Percentiles rank a stretch among this genome's conserved stretches.
These are phyloP conservation scores for Drosophila obscura DNA, from an alignment of 1,140 invertebrate genomes.

Conservation along the genomic window DNA sequence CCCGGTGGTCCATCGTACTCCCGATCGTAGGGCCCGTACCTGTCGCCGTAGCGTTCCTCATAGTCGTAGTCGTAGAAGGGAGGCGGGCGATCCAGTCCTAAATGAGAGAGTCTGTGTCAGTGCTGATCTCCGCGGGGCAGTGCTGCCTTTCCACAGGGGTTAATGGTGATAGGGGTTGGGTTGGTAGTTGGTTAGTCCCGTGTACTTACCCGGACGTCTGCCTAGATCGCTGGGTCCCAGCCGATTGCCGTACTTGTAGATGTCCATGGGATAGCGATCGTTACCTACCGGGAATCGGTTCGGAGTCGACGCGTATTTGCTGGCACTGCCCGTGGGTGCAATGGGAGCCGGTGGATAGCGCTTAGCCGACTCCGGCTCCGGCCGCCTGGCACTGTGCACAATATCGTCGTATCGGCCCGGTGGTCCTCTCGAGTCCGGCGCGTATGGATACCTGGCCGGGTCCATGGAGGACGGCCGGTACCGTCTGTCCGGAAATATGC, in stretches of 20 bases:
- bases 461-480: slow-evolving; percentile 76
- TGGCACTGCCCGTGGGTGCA: slow-evolving; percentile 69
- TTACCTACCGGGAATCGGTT: slow-evolving; percentile 83
- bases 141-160: slow-evolving; percentile 14
- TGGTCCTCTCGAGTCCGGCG: slow-evolving; percentile 56
- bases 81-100: slow-evolving; percentile 78
- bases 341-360: slow-evolving; percentile 77
- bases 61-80: slow-evolving; percentile 80
- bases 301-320: slow-evolving; percentile 76
- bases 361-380: slow-evolving; percentile 79
- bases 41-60: slow-evolving; percentile 75
- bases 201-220: slow-evolving; percentile 75
- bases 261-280: slow-evolving; percentile 81
- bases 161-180: neutral
- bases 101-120: neutral
- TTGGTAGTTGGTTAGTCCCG: slow-evolving; percentile 49
- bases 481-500: slow-evolving; percentile 78
- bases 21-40: slow-evolving; percentile 70
- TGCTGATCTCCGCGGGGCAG: slow-evolving; percentile 3
- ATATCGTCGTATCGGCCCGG: slow-evolving; percentile 77
- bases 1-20: slow-evolving; percentile 78
- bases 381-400: slow-evolving; percentile 67
- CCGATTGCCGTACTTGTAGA: slow-evolving; percentile 83
- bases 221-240: slow-evolving; percentile 55
- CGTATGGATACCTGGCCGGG: slow-evolving; percentile 58